These are phyloP conservation scores for Falco columbarius DNA, from an alignment of 2,797 vertebrate species.

Conservation along the genomic window DNA sequence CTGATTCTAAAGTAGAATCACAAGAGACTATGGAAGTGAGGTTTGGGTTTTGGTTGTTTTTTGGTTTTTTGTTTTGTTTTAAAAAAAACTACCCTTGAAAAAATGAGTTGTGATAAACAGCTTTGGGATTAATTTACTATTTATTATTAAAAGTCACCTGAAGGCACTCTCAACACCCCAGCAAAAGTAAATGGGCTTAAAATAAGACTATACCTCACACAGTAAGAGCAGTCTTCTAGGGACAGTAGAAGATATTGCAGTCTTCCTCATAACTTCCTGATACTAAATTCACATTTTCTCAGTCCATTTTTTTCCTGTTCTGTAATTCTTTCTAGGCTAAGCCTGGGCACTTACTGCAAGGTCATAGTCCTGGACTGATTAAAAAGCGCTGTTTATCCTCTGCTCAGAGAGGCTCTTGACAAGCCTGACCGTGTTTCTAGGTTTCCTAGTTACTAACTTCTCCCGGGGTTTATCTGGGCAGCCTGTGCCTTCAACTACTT, in stretches of 20 bases:
- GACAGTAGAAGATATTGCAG: background rate
- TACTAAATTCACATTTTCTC: background rate
- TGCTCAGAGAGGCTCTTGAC: background rate
- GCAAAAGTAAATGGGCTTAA: background rate
- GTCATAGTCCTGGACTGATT: background rate
- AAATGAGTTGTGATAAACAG: background rate
- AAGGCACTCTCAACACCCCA: background rate
- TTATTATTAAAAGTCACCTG: background rate
- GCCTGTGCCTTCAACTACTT: background rate
- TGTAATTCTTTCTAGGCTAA: background rate
- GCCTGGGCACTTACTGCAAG: background rate
- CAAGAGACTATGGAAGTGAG: background rate
- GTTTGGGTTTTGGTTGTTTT: background rate
- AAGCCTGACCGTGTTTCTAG: background rate
- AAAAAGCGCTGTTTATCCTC: background rate
- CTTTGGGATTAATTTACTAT: background rate
- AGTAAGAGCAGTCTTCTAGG: background rate
- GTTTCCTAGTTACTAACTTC: background rate
- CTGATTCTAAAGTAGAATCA: background rate
- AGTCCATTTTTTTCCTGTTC: background rate
- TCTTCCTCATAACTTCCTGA: background rate
- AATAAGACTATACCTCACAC: background rate
- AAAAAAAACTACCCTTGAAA: background rate
- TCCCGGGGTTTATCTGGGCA: background rate
- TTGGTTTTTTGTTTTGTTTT: background rate